These are phyloP conservation scores for Myxocyprinus asiaticus DNA, from an alignment of 2,113 vertebrate genomes.

Conservation along the genomic window DNA sequence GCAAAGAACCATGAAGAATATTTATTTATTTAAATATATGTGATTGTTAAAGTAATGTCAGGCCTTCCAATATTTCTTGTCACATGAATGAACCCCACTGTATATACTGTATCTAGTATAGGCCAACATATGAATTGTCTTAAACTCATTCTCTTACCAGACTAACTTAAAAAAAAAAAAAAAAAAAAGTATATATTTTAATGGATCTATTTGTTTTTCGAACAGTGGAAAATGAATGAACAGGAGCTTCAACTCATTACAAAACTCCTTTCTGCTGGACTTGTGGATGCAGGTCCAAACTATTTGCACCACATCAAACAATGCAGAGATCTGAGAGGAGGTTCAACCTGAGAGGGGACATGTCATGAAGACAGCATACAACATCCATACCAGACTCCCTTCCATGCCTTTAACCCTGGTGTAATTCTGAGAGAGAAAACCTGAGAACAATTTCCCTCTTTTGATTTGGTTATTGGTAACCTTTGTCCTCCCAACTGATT, in stretches of 20 bases:
- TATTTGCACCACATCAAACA: constrained; percentile 76
- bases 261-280: constrained; percentile 70
- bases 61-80: no score
- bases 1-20: no score
- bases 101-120: no score
- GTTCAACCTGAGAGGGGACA: constrained; percentile 24
- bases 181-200: neutral
- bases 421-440: neutral
- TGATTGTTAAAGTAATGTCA: no score
- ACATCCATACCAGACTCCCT: no score
- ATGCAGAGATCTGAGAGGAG: constrained; percentile 68
- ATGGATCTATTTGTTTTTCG: constrained; percentile 21
- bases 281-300: constrained; percentile 77
- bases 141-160: no score
- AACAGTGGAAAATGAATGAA: constrained; percentile 67
- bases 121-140: no score
- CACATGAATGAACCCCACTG: no score
- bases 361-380: neutral
- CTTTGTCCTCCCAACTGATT: no score
- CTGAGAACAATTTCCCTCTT: neutral
- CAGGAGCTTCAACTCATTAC: constrained; percentile 70
- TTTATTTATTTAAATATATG: no score
- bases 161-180: no score
- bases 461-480: neutral
- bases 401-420: neutral